Base-by-base conservation (phyloP, 2,797 vertebrate species). In the Takifugu rubripes region DNA sequence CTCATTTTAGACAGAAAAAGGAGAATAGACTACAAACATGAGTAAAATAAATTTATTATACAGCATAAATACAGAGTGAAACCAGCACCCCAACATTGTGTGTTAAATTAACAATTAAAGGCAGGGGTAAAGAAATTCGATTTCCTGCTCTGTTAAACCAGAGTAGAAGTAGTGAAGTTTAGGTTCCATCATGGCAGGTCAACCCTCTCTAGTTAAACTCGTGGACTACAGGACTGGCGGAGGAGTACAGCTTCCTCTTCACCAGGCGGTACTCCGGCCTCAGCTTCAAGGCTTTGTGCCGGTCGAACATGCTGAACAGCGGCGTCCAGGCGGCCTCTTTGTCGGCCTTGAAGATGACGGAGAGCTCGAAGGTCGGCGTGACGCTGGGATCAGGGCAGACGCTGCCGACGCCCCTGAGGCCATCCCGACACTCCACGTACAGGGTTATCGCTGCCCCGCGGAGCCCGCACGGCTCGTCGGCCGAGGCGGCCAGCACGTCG, bases 171-270 rank as follows among this genome's bases (percentile, higher is more conserved):
- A 0, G 1, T 40, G 10, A 40, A 10, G 31, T 33, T 33, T 3
- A 33, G 31, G 7, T 11, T 33, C 8, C 10, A 33, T 33, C 64
- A 61, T 16, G 14, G 50, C 45, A 1, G 25, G 6, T 58, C 50
- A 3, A 50, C 43, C 10, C 3, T 36, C 10, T 59, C 56, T 78
- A 88, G 61, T 63, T 71, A 66, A 84, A 92, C 1, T 91, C 81
- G 5, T 85, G 81, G 40, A 92, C 55, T 27, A 90, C 79, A 0
- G 91, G 90, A 44, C 79, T 90, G 31, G 87, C 90, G 0, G 92
- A 90, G 1, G 91, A 93, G 74, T 92, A 93, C 5, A 93, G 90
- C 73, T 93, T 93, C 75, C 82, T 85, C 82, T 93, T 93, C 49
- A 93, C 81, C 65, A 93, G 84, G n/a, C 84, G 70, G 72, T 91